phyloP scores from a whole-genome alignment of 2,797 vertebrate genomes.

The Apodemus agrarius region DNA sequence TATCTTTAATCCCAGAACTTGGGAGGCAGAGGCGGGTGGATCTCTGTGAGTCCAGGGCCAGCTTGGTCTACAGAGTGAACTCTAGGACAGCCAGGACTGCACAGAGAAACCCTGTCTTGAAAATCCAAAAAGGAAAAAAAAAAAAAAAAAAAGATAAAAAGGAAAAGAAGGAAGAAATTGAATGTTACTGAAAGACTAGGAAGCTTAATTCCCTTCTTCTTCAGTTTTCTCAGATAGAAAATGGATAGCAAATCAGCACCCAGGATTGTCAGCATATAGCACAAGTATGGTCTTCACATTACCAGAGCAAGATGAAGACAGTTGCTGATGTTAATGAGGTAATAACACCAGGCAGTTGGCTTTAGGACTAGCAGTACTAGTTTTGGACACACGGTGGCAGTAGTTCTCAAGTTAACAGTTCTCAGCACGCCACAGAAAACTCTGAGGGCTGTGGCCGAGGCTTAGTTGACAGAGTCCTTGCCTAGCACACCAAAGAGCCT shows the following conservation, averaged over 20 bases:
- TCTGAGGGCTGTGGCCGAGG: not conserved
- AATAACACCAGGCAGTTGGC: rapidly evolving
- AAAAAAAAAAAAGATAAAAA: not conserved
- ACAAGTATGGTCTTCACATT: rapidly evolving
- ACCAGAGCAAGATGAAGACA: not conserved
- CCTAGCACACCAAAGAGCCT: not conserved
- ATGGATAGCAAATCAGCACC: rapidly evolving
- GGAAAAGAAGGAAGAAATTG: not conserved
- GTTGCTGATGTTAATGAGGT: not conserved
- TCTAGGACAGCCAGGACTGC: not conserved
- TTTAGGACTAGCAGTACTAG: conserved; percentile 23
- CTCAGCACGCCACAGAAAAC: not conserved
- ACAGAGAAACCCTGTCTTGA: not conserved
- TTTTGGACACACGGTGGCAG: not conserved
- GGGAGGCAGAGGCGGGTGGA: not conserved
- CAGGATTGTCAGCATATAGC: rapidly evolving
- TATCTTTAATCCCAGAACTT: not conserved
- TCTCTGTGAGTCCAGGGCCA: not conserved
- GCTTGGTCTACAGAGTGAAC: not conserved
- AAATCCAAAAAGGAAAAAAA: not conserved
- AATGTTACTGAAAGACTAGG: not conserved
- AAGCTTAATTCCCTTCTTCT: not conserved
- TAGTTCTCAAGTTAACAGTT: not conserved
- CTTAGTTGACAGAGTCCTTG: not conserved
- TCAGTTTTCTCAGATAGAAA: not conserved